Evolutionary conservation across 2,797 vertebrate species (phyloP), one percentile per base, ranked within the genome.

Genomic region (Eleutherodactylus coqui): DNA sequence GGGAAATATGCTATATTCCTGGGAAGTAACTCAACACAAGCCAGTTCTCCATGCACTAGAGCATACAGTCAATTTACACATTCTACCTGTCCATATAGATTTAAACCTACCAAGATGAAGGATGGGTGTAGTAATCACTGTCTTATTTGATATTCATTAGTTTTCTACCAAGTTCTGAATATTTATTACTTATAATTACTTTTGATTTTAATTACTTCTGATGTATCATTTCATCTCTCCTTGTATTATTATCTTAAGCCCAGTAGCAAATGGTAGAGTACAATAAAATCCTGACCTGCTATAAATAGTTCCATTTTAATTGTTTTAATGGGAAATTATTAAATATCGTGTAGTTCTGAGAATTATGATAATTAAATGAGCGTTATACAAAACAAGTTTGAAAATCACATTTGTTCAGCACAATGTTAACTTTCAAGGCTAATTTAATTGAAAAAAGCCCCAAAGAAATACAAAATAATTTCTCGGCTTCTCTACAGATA

Each of bases 181-280:
- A 73, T 75, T 75, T 47, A 75, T 73, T 55, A 45, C 75, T 85
- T 79, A 85, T 85, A 85, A 85, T 85, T 79, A 85, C 83, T 85
- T 85, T 69, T 85, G 76, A 78, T 85, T 85, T 85, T 69, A 85
- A 85, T 85, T 85, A 85, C 47, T 29, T 79, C 51, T 70, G 75
- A 78, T 79, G 75, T 85, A 85, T 79, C 83, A 85, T 85, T 85
- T 79, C 62, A 85, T 78, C 83, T 64, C n/a, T 55, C 27, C 36
- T 51, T n/a, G 77, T 85, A 79, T 85, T 67, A 85, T 85, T 85
- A 85, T 78, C 83, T 51, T 62, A 64, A 84, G 73, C 75, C 60
- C 83, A 38, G 83, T 84, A 79, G 60, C 83, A 41, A 85, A 79
- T 70, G 64, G 49, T 47, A 27, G 75, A 79, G 75, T 43, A 76